Evolutionary conservation across 2,113 vertebrate genomes (phyloP), one percentile per base, ranked within the genome.

Genomic region (Peromyscus californicus): DNA sequence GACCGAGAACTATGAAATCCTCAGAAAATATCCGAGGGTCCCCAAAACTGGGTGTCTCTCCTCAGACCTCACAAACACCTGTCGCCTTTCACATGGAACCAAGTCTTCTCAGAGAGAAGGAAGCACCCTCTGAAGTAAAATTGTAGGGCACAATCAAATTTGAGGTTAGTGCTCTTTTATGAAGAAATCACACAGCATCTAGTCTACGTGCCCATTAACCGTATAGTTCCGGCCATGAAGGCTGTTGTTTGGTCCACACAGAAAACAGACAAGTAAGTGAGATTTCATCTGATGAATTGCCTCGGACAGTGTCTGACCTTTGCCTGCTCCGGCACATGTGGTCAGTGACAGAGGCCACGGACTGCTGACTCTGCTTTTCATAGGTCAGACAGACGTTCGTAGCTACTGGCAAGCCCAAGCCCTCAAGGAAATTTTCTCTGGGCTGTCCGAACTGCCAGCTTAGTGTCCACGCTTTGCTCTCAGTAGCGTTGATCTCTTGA

Each of bases 381-480:
- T 95, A 95, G 93, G 86, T 95, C 76, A 84, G 97, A 95, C 92
- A 59, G 96, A 97, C 94, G 93, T 98, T 95, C 94, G 96, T 97
- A 97, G 97, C 98, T 98, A 94, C 88, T 98, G 97, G 98, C 92
- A 97, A 98, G 96, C 95, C 90, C 87, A 97, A 97, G 88, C 93
- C 97, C 97, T 98, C 98, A 97, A 74, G 75, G 95, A 65, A 96
- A 89, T 95, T 98, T 96, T 95, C 89, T 97, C 97, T 89, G 98
- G 96, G 95, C 98, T 97, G 96, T 95, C 95, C 97, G 85, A 98
- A 94, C 91, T 94, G 97, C 90, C 92, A 76, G 54, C 92, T 97
- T 98, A 97, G 96, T 96, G 93, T 93, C 98, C 96, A 94, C 92
- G 67, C 92, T 94, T 89, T 87, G 22, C 97, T 97, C 75, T 91